phyloP scores from a whole-genome alignment of 1,140 invertebrate genomes.

The Euschistus heros region DNA sequence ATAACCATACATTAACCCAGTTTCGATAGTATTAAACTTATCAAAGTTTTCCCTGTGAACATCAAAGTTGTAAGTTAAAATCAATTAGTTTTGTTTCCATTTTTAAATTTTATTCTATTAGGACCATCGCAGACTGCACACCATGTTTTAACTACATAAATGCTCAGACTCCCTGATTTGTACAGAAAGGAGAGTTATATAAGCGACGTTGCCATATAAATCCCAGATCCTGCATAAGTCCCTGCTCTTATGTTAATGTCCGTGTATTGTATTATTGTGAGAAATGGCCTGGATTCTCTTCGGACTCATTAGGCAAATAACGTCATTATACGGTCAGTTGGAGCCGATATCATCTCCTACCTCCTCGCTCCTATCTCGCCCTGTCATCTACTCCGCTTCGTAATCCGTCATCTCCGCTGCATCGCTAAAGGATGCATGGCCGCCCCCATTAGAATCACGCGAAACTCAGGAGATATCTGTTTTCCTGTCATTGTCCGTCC shows the following conservation, averaged over 20 bases:
- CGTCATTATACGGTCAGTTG: background rate
- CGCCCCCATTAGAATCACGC: background rate
- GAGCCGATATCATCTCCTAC: slow-evolving; percentile 1
- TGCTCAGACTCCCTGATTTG: too few species aligned
- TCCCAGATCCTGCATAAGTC: background rate
- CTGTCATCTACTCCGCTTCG: background rate
- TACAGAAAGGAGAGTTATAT: too few species aligned
- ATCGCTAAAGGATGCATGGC: background rate
- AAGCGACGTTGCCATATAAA: too few species aligned
- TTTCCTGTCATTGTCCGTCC: slow-evolving; percentile 11
- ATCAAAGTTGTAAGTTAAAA: too few species aligned
- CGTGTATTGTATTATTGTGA: slow-evolving; percentile 1
- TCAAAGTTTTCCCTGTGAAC: too few species aligned
- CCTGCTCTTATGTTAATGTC: background rate
- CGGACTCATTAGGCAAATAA: slow-evolving; percentile 10
- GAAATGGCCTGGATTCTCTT: background rate
- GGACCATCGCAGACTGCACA: too few species aligned
- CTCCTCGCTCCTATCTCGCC: background rate
- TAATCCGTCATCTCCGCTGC: slow-evolving; percentile 3
- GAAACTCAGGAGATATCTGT: background rate
- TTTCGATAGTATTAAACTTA: too few species aligned
- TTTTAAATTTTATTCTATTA: too few species aligned
- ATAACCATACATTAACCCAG: too few species aligned
- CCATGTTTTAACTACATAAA: too few species aligned
- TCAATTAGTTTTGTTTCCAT: too few species aligned